A percentile compares a stretch with the other conserved stretches of the same genome.
Conservation (phyloP, 2,888 invertebrate species). For the Apamea anceps region DNA sequence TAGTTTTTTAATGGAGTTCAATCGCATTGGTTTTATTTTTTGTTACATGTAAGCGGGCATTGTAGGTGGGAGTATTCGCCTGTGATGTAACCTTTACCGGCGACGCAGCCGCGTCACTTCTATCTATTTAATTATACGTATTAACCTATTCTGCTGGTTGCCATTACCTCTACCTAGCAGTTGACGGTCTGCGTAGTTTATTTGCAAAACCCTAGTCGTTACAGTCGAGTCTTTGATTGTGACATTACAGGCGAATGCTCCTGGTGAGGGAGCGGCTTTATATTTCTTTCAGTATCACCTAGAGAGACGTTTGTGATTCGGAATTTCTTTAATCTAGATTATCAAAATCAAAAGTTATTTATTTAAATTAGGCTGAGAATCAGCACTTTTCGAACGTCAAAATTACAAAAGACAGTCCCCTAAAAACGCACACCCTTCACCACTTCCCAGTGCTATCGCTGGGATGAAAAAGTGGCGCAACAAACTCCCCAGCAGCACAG, state of each 20-base stretch:
- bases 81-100: not conserved
- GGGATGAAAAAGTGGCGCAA: no score
- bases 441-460: no score
- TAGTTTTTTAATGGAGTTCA: constrained; percentile 5
- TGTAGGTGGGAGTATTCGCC: no score
- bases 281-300: not conserved
- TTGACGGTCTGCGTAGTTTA: not conserved
- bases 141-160: not conserved
- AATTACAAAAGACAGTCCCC: no score
- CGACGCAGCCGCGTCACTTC: not conserved
- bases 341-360: no score
- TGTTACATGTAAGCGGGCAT: not conserved
- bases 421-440: no score
- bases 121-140: not conserved
- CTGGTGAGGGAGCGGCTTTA: not conserved
- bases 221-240: not conserved
- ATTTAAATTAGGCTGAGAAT: no score
- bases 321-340: not conserved
- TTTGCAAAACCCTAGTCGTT: not conserved
- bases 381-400: no score
- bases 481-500: no score
- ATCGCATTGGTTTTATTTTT: not conserved
- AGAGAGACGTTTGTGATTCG: not conserved
- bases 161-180: not conserved
- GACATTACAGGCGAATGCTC: no score